A percentile compares a stretch with the other conserved stretches of the same genome.
Conservation (phyloP, 2,113 vertebrate genomes). For the Glareola pratincola region DNA sequence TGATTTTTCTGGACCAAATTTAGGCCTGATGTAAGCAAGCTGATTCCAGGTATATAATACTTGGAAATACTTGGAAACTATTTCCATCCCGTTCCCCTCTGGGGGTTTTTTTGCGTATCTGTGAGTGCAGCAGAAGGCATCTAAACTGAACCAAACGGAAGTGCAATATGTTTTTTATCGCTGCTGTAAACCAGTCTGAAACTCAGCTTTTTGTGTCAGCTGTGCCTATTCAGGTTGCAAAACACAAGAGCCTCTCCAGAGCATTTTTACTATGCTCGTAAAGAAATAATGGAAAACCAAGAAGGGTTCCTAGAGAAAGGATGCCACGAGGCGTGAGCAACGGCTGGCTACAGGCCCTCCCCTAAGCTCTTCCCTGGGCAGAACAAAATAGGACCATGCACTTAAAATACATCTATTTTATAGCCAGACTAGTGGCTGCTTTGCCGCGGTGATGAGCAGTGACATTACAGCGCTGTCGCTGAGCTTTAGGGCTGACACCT, state of each 20-base stretch:
- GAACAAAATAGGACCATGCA: not conserved
- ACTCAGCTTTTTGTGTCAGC: not conserved
- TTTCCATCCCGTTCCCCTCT: not conserved
- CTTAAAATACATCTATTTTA: not conserved
- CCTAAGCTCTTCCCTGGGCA: not conserved
- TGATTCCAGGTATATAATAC: not conserved
- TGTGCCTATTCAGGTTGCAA: not conserved
- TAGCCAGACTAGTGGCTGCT: not conserved
- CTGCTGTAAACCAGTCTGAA: not conserved
- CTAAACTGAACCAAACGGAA: not conserved
- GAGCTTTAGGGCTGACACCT: not conserved
- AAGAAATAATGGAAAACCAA: not conserved
- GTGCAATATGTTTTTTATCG: not conserved
- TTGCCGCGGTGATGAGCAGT: not conserved
- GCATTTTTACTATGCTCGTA: not conserved
- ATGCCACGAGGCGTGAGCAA: fast-evolving
- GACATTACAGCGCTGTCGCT: not conserved
- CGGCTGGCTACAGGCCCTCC: not conserved
- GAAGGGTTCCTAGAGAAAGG: not conserved
- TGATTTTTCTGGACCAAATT: not conserved
- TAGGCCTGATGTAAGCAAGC: not conserved
- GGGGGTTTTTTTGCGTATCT: fast-evolving
- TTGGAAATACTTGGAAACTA: no score
- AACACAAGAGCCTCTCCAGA: not conserved
- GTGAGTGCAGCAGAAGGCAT: not conserved